Base-by-base conservation (phyloP, 2,888 invertebrate genomes). In the Cephus runcator region DNA sequence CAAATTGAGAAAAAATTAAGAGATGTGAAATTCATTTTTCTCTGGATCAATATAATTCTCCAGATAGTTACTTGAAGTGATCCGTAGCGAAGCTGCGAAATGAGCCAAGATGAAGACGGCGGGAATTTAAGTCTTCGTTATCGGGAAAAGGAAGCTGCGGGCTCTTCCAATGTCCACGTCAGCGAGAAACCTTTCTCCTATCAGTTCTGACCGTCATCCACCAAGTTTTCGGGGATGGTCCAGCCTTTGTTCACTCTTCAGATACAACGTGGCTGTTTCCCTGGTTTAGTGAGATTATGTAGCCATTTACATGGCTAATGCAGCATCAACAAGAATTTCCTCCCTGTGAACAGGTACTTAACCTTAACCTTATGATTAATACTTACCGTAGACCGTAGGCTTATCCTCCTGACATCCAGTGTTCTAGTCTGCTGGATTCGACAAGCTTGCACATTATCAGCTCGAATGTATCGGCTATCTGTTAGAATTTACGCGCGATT, bases 121-220 rank as follows among this genome's bases (percentile, higher is more conserved):
- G 56, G 23, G 56, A 56, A 88, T 88, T 88, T 86, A 88, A 88
- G 85, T 85, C 84, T 81, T 85, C 81, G 86, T 88, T 88, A 88
- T 88, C 87, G 80, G 83, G 76, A 79, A 77, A 76, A 79, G 76
- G 80, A 56, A 79, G 81, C 80, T 82, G 82, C 81, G 81, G 83
- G 80, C 83, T 78, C 81, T 56, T 23, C 9, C 77, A 86, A 80
- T 81, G 82, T 83, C 85, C 82, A 77, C 85, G 87, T 87, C 87
- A 86, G 87, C 87, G 79, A 71, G 84, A 85, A 83, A 56, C 9
- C 56, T 56, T 56, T 56, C 56, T 56, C 9, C 23, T 56, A 56
- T 23, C 56, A 56, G 56, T 56, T 23, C 56, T 56, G 56, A 56
- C 56, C 56, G 9, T 56, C 56, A 2, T 56, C 23, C 56, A 56